phyloP scores from a whole-genome alignment of 1,140 invertebrate genomes.

The Pseudomyrmex concolor region DNA sequence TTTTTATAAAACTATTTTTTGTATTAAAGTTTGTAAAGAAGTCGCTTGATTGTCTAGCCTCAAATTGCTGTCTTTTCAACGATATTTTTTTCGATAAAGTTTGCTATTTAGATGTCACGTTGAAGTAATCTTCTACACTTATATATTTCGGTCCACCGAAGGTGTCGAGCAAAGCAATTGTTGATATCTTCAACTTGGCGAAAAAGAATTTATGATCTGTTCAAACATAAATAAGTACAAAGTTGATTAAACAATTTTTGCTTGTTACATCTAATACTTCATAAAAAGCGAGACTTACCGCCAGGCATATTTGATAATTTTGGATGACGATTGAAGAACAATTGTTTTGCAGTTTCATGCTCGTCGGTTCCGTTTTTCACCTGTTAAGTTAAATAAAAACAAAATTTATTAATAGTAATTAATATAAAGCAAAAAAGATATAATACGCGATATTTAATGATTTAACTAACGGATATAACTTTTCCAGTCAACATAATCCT shows the following conservation, averaged over 20 bases:
- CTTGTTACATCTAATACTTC: background rate
- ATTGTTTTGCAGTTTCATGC: constrained; percentile 86
- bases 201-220: constrained; percentile 91
- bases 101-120: background rate
- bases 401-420: background rate
- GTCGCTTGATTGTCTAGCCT: too few relatives aligned
- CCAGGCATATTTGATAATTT: constrained; percentile 87
- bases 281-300: constrained; percentile 79
- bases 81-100: background rate
- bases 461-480: constrained; percentile 83
- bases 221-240: constrained; percentile 34
- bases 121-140: constrained; percentile 87
- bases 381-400: constrained; percentile 80
- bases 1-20: too few relatives aligned
- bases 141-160: constrained; percentile 91
- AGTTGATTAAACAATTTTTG: background rate
- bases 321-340: constrained; percentile 90
- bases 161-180: constrained; percentile 90
- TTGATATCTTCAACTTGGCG: constrained; percentile 89
- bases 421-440: background rate
- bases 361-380: constrained; percentile 86
- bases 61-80: too few relatives aligned
- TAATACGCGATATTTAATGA: background rate
- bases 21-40: too few relatives aligned
- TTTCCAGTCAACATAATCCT: constrained; percentile 89